Evolutionary conservation across 2,113 vertebrate genomes (phyloP).

Genomic region (Carlito syrichta): DNA sequence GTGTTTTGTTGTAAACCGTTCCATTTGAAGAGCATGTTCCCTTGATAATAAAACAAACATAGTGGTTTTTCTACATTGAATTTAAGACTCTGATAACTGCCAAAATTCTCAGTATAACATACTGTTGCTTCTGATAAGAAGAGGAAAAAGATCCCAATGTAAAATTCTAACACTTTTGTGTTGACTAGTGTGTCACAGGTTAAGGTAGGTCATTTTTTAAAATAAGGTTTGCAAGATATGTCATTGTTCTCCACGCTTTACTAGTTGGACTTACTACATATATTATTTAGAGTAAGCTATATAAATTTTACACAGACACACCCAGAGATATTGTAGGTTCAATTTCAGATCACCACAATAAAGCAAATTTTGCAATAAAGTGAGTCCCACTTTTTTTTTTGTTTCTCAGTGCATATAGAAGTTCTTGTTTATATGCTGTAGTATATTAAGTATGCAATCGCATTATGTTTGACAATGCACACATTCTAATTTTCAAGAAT

Average conservation of each 20-base stretch:
- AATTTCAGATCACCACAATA: neutral
- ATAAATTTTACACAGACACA: neutral
- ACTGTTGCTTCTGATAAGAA: neutral
- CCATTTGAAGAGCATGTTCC: neutral
- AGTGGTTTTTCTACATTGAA: neutral
- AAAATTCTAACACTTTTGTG: neutral
- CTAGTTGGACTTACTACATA: neutral
- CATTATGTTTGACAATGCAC: neutral
- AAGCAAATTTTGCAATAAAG: neutral
- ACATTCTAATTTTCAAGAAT: neutral
- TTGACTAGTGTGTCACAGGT: neutral
- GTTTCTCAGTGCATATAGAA: neutral
- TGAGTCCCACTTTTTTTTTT: neutral
- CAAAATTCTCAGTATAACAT: neutral
- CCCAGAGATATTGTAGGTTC: neutral
- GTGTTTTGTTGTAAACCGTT: neutral
- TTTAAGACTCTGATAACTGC: neutral
- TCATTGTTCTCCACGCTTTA: neutral
- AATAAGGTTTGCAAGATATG: neutral
- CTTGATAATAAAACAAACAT: neutral
- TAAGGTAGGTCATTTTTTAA: neutral
- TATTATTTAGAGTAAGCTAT: neutral
- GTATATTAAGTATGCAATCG: neutral
- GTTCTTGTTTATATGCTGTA: neutral
- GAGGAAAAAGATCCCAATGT: neutral